Percentiles rank a stretch among this genome's conserved stretches.
These are phyloP conservation scores for Sternarchorhynchus goeldii DNA, from an alignment of 2,797 vertebrate genomes.

Conservation along the genomic window DNA sequence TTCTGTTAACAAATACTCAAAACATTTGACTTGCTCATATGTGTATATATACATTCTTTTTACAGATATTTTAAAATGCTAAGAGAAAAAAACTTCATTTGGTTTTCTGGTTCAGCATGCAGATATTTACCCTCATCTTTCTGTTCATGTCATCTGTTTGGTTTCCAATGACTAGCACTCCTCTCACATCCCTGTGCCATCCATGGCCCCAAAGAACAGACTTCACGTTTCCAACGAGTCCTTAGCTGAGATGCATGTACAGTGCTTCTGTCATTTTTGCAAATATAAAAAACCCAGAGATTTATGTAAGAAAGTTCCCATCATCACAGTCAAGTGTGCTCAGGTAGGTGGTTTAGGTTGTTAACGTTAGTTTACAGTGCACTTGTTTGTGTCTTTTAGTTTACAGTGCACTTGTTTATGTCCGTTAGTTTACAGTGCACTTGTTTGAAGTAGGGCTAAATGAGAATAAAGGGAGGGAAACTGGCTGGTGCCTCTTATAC, in stretches of 20 bases:
- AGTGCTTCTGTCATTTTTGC: not conserved
- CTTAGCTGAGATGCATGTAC: not conserved
- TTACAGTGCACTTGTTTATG: too few species aligned
- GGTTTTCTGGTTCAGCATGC: not conserved
- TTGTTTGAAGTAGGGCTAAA: conserved; percentile 8
- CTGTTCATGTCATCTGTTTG: conserved; percentile 1
- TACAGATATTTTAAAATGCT: not conserved
- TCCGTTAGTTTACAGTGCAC: too few species aligned
- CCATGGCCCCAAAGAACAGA: not conserved
- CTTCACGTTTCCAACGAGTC: not conserved
- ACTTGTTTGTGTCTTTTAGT: not conserved
- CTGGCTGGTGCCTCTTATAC: conserved; percentile 27
- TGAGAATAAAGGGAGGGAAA: not conserved
- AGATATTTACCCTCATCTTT: not conserved
- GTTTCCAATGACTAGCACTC: not conserved
- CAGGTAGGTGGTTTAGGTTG: conserved; percentile 20
- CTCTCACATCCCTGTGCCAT: not conserved
- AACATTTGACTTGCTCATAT: not conserved
- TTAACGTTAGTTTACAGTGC: conserved; percentile 34
- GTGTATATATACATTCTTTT: conserved; percentile 9
- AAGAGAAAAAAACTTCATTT: not conserved
- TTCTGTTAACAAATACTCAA: not conserved
- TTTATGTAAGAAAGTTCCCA: not conserved
- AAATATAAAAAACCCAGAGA: not conserved
- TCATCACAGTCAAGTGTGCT: conserved; percentile 34